Conservation (phyloP, 2,113 vertebrate species). For the Elachura formosa region DNA sequence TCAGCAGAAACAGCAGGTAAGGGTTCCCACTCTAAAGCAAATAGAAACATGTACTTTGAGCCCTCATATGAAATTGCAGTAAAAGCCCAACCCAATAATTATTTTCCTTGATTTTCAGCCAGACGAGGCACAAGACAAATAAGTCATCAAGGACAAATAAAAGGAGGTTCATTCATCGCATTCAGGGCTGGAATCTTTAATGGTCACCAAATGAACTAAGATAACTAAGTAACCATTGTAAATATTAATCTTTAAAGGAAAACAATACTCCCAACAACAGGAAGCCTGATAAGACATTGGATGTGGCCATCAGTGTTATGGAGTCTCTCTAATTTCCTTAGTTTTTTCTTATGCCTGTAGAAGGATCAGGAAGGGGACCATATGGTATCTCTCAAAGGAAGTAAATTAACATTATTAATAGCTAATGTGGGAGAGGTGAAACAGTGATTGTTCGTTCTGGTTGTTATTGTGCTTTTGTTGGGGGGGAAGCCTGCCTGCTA, state of each 20-base stretch:
- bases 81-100: slow-evolving; percentile 58
- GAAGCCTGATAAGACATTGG: slow-evolving; percentile 63
- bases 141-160: slow-evolving; percentile 66
- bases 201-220: slow-evolving; percentile 59
- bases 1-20: neutral
- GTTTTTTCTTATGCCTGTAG: slow-evolving; percentile 48
- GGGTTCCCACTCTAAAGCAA: neutral
- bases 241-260: slow-evolving; percentile 69
- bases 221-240: slow-evolving; percentile 68
- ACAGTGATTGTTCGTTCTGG: slow-evolving; percentile 34
- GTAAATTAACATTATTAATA: slow-evolving; percentile 65
- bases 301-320: slow-evolving; percentile 56
- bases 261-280: slow-evolving; percentile 63
- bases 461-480: slow-evolving; percentile 55
- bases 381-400: slow-evolving; percentile 57
- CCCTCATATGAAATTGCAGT: slow-evolving; percentile 41
- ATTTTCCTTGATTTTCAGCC: slow-evolving; percentile 64
- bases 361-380: slow-evolving; percentile 47
- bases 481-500: slow-evolving; percentile 35
- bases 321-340: slow-evolving; percentile 54
- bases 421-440: slow-evolving; percentile 61
- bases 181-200: slow-evolving; percentile 58
- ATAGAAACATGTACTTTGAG: slow-evolving; percentile 42
- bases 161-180: slow-evolving; percentile 60
- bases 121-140: slow-evolving; percentile 59